Percentiles rank a stretch among this genome's conserved stretches.
phyloP scores from a whole-genome alignment of 2,113 vertebrate species.

The Cyprinodon variegatus region DNA sequence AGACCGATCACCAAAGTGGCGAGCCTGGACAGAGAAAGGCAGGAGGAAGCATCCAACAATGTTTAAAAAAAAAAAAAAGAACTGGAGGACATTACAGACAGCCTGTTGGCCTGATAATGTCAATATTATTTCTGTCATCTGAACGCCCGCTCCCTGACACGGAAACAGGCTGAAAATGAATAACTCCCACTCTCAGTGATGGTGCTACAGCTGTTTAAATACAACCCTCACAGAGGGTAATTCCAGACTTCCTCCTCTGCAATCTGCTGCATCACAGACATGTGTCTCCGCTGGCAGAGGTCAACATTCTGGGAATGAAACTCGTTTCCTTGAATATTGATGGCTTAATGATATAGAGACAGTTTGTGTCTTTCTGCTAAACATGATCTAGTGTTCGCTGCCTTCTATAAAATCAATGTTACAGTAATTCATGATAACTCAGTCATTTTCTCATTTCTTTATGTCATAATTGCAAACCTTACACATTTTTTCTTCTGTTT shows the following conservation, averaged over 20 bases:
- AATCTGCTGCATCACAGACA: slow-evolving; percentile 15
- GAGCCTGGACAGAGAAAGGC: slow-evolving; percentile 25
- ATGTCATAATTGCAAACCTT: background rate
- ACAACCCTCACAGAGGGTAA: slow-evolving; percentile 31
- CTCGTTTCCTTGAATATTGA: background rate
- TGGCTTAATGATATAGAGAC: background rate
- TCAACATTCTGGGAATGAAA: background rate
- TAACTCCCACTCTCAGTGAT: slow-evolving; percentile 45
- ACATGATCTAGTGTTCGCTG: no score
- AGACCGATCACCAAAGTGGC: slow-evolving; percentile 50
- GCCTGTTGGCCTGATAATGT: slow-evolving; percentile 54
- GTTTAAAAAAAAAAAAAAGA: background rate
- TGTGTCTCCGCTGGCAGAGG: background rate
- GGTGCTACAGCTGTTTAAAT: slow-evolving; percentile 31
- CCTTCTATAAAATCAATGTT: background rate
- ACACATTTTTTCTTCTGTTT: background rate
- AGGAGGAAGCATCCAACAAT: background rate
- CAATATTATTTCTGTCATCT: slow-evolving; percentile 50
- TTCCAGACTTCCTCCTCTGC: slow-evolving; percentile 8
- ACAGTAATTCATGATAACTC: no score
- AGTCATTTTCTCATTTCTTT: background rate
- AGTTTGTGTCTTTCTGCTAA: background rate
- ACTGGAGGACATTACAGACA: slow-evolving; percentile 42
- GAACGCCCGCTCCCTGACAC: slow-evolving; percentile 27
- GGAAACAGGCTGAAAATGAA: slow-evolving; percentile 40